These are phyloP conservation scores for Nibea albiflora DNA, from an alignment of 2,113 vertebrate species.

Conservation along the genomic window DNA sequence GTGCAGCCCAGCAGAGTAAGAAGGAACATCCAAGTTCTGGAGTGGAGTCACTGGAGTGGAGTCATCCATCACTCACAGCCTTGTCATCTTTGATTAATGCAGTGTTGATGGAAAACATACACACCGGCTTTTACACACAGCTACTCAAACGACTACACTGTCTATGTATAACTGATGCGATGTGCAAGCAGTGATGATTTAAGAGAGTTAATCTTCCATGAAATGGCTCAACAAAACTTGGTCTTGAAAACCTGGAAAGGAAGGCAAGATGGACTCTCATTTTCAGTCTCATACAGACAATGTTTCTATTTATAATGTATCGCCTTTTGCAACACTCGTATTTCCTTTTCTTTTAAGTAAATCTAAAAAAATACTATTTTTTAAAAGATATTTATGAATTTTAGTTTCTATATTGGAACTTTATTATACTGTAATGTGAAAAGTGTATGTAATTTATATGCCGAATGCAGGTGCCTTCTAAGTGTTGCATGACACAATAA, in stretches of 20 bases:
- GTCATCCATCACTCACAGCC: conserved; percentile 37
- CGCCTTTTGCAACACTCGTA: not conserved
- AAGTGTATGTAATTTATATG: not conserved
- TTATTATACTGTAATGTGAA: not conserved
- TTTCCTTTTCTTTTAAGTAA: not conserved
- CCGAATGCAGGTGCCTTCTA: not conserved
- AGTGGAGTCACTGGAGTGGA: conserved; percentile 75
- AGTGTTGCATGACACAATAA: not conserved
- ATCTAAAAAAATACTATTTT: too few species aligned
- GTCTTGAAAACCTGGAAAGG: not conserved
- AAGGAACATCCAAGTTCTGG: conserved; percentile 60
- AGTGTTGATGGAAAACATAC: not conserved
- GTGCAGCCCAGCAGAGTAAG: conserved; percentile 53
- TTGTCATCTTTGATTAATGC: not conserved
- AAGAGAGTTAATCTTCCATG: not conserved
- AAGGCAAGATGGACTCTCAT: too few species aligned
- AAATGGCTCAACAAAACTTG: not conserved
- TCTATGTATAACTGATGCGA: not conserved
- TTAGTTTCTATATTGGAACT: not conserved
- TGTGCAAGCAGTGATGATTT: not conserved
- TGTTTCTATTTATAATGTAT: not conserved
- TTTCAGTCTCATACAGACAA: not conserved
- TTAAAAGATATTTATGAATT: not conserved
- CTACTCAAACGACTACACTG: not conserved
- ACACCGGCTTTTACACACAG: not conserved